Percentiles rank a stretch among this genome's conserved stretches.
Evolutionary conservation across 2,113 vertebrate genomes (phyloP).

Genomic region (Mustelus asterias): DNA sequence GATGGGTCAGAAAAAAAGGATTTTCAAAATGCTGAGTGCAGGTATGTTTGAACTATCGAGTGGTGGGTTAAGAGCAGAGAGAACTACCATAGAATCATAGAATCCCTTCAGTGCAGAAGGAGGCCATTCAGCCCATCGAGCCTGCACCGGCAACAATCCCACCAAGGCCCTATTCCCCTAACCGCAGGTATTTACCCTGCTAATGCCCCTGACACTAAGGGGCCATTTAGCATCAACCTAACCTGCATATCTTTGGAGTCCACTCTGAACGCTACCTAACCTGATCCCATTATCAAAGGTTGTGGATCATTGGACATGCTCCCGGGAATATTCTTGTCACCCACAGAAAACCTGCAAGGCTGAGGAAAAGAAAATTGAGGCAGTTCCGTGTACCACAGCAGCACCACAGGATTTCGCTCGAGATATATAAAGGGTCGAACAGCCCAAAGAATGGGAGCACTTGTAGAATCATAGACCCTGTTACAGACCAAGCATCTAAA

Average conservation of each 20-base stretch:
- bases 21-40: not conserved
- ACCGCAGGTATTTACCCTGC: too few relatives aligned
- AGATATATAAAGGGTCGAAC: not conserved
- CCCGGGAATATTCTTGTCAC: not conserved
- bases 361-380: not conserved
- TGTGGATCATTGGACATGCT: not conserved
- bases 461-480: not conserved
- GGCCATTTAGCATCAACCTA: too few relatives aligned
- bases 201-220: too few relatives aligned
- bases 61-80: not conserved
- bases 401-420: not conserved
- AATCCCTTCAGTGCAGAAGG: too few relatives aligned
- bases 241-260: not conserved
- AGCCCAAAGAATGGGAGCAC: not conserved
- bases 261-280: not conserved
- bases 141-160: too few relatives aligned
- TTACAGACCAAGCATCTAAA: not conserved
- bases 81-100: not conserved
- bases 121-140: too few relatives aligned
- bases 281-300: not conserved
- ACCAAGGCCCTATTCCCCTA: too few relatives aligned
- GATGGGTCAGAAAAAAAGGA: not conserved
- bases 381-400: not conserved
- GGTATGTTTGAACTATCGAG: not conserved
- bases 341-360: not conserved